phyloP scores from a whole-genome alignment of 35 echinoderm and acorn worm genomes.

The Eucidaris tribuloides region DNA sequence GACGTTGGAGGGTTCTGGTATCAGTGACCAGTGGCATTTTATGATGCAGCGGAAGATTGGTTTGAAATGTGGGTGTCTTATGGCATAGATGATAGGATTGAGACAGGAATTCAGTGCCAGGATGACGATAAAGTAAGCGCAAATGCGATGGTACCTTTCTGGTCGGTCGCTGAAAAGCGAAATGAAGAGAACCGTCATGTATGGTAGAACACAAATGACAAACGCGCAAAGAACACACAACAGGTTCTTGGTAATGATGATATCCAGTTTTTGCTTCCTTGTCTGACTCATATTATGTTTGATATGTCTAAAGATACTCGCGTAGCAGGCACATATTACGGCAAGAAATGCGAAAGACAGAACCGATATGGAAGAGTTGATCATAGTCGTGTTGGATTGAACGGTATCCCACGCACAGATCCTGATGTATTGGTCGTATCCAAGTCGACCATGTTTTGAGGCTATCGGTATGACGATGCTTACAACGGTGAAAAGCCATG shows the following conservation, averaged over 20 bases:
- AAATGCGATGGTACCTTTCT: not conserved
- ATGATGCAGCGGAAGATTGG: slow-evolving; percentile 48
- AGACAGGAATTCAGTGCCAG: slow-evolving; percentile 63
- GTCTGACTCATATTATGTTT: not conserved
- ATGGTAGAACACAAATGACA: slow-evolving; percentile 52
- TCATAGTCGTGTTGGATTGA: slow-evolving; percentile 9
- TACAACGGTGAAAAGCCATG: slow-evolving; percentile 48
- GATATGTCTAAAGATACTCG: not conserved
- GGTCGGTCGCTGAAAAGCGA: slow-evolving; percentile 21
- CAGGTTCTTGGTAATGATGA: slow-evolving; percentile 81
- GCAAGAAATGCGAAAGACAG: not conserved
- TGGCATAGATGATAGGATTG: slow-evolving; percentile 79
- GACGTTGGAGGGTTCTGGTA: slow-evolving; percentile 62
- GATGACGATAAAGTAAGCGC: slow-evolving; percentile 26
- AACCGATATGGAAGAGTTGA: not conserved
- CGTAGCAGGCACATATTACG: not conserved
- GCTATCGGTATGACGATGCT: not conserved
- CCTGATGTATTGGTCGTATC: not conserved
- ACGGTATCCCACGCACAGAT: not conserved
- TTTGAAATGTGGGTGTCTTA: slow-evolving; percentile 72
- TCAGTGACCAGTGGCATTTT: slow-evolving; percentile 35
- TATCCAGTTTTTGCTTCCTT: slow-evolving; percentile 11
- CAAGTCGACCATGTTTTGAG: not conserved
- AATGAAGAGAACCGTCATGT: slow-evolving; percentile 23
- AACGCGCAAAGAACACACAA: slow-evolving; percentile 62